A percentile compares a stretch with the other conserved stretches of the same genome.
Evolutionary conservation across 23 tunicate species (phyloP).

Genomic region (Botrylloides violaceus): DNA sequence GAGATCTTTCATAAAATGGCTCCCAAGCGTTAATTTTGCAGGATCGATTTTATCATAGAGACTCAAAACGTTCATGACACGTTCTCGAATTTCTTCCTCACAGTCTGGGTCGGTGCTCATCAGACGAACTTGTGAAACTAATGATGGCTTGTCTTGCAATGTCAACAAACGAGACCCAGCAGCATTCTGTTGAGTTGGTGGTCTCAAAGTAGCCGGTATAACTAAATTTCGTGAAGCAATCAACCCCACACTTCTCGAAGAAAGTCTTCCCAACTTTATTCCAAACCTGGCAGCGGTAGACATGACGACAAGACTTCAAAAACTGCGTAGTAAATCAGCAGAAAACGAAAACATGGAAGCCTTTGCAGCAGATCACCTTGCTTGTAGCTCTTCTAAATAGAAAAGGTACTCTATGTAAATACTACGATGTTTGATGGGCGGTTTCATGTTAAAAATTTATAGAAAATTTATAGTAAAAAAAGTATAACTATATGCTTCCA

Average conservation of each 20-base stretch:
- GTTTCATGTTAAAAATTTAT: no score
- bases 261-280: background rate
- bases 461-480: no score
- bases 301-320: background rate
- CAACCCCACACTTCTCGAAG: background rate
- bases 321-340: background rate
- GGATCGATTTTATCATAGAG: conserved; percentile 85
- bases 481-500: no score
- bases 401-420: no score
- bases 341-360: no score
- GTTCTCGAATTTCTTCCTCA: conserved; percentile 40
- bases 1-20: conserved; percentile 75
- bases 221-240: conserved; percentile 3
- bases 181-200: background rate
- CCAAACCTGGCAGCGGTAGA: background rate
- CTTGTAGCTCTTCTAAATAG: no score
- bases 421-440: no score
- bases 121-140: conserved; percentile 26
- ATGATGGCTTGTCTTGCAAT: background rate
- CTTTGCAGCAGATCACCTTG: no score
- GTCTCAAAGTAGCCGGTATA: background rate
- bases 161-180: no score
- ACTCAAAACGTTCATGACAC: conserved; percentile 49
- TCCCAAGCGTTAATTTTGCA: conserved; percentile 44
- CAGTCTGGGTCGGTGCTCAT: conserved; percentile 51